These are phyloP conservation scores for Chrysaora quinquecirrha DNA, from an alignment of 30 jellyfish, hydroid and myxozoan species.

Conservation along the genomic window DNA sequence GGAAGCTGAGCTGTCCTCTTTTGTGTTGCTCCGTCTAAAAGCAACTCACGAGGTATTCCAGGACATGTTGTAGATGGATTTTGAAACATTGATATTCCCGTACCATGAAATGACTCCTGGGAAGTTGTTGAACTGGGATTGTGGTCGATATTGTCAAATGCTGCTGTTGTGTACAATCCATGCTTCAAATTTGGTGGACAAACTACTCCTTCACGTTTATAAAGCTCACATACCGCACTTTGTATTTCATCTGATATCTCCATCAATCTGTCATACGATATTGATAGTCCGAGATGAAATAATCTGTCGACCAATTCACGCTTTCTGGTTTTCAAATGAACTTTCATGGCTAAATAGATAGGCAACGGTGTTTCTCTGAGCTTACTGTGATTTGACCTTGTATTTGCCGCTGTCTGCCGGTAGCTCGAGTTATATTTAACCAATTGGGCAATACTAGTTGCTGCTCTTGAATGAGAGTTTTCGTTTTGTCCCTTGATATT, in stretches of 20 bases:
- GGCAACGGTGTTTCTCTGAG: constrained; percentile 31
- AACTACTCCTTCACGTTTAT: constrained; percentile 27
- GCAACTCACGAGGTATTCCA: no score
- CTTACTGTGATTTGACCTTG: not conserved
- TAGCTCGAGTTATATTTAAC: constrained; percentile 3
- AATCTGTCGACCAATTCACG: constrained; percentile 5
- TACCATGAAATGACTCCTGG: constrained; percentile 65
- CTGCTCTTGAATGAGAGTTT: not conserved
- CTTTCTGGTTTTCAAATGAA: constrained; percentile 32
- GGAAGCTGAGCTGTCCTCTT: no score
- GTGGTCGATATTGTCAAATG: constrained; percentile 61
- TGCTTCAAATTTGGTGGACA: constrained; percentile 44
- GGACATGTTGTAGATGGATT: constrained; percentile 15
- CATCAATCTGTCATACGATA: constrained; percentile 43
- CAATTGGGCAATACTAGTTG: constrained; percentile 37
- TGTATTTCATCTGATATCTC: constrained; percentile 7
- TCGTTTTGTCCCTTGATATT: constrained; percentile 2
- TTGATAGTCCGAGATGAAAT: constrained; percentile 12
- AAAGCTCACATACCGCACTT: not conserved
- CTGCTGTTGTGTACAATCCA: constrained; percentile 59
- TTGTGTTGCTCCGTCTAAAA: no score
- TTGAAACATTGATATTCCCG: constrained; percentile 38
- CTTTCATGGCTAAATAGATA: constrained; percentile 17
- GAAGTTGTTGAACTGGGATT: constrained; percentile 57
- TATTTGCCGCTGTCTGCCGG: not conserved